Conservation (phyloP, 2,113 vertebrate genomes). For the Thalassoma bifasciatum region DNA sequence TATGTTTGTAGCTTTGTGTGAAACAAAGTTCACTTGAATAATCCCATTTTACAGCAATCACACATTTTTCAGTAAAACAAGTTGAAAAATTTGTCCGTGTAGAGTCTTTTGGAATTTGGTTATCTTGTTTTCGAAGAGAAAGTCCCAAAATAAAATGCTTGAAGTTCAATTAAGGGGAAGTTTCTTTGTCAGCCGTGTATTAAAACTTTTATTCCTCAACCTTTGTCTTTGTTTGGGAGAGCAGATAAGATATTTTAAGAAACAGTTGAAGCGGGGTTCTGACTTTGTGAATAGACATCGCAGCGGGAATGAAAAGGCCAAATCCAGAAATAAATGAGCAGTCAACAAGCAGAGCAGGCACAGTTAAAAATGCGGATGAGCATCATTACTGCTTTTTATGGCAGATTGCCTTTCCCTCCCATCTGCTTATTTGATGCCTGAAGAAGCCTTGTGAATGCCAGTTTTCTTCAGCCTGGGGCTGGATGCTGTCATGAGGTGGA, state of each 20-base stretch:
- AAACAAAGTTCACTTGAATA: too few species aligned
- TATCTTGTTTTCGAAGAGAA: background rate
- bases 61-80: too few species aligned
- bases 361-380: constrained; percentile 44
- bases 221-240: background rate
- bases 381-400: constrained; percentile 23
- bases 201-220: background rate
- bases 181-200: background rate
- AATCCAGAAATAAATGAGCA: constrained; percentile 32
- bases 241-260: constrained; percentile 8
- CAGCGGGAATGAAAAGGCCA: background rate
- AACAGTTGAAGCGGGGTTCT: background rate
- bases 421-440: constrained; percentile 62
- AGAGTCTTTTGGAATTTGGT: background rate
- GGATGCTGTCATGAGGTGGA: constrained; percentile 49
- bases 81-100: too few species aligned
- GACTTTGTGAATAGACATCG: background rate
- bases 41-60: too few species aligned
- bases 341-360: constrained; percentile 4
- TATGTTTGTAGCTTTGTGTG: too few species aligned
- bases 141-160: background rate
- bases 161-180: background rate
- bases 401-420: constrained; percentile 51
- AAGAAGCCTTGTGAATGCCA: constrained; percentile 33
- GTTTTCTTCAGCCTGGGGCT: constrained; percentile 52